phyloP scores from a whole-genome alignment of 2,113 vertebrate species.

The Ellobius talpinus region DNA sequence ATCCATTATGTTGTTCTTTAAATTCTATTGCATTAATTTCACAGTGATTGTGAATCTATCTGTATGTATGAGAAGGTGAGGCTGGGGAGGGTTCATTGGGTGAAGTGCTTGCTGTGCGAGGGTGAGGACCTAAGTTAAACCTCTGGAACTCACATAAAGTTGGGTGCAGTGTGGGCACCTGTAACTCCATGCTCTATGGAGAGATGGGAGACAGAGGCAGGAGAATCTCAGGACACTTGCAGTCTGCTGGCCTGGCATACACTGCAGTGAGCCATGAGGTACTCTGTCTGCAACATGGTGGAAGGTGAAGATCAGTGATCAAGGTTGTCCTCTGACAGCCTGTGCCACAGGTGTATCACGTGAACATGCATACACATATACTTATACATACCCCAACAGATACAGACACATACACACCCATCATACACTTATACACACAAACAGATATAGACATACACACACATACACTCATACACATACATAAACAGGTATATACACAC shows the following conservation, averaged over 20 bases:
- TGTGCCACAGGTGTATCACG: background rate
- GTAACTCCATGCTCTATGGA: background rate
- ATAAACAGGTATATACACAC: no score
- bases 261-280: no score
- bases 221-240: background rate
- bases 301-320: background rate
- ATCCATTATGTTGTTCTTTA: background rate
- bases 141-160: background rate
- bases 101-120: background rate
- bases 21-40: background rate
- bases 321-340: background rate
- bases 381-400: background rate
- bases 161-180: background rate
- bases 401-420: background rate
- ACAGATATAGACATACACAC: background rate
- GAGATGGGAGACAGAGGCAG: background rate
- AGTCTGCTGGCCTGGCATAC: no score
- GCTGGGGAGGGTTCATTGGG: background rate
- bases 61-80: background rate
- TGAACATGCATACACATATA: no score
- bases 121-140: background rate
- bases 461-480: background rate
- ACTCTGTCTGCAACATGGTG: background rate
- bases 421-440: background rate
- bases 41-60: background rate